Base-by-base conservation (phyloP, 1,140 invertebrate species). In the Agrilus planipennis region DNA sequence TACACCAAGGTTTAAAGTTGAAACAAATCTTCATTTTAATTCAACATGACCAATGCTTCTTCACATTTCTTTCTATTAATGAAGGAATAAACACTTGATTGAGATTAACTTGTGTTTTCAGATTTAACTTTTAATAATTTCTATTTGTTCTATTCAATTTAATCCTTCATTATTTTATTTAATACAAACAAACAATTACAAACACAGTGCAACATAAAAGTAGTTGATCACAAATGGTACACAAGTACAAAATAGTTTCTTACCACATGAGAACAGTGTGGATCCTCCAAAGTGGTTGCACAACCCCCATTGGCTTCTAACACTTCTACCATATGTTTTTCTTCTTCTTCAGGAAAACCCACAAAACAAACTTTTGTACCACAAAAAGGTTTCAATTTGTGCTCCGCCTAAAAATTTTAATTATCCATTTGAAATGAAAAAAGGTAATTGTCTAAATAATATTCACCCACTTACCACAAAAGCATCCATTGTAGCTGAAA, bases 211-310 rank as follows among this genome's bases (percentile, higher is more conserved):
- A n/a, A 1, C 1, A 15, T 32, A 32, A 12, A 29, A 29, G 10
- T 14, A 10, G 4, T 29, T 29, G 12, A 29, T 29, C 12, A 6
- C 28, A 29, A 29, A 29, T 29, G 16, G n/a, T n/a, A n/a, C n/a
- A n/a, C n/a, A n/a, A n/a, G n/a, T n/a, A n/a, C n/a, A n/a, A n/a
- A n/a, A n/a, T n/a, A n/a, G 10, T 3, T 38, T 76, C 71, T 84
- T 71, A 95, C 89, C 52, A 95, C 76, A 67, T 96, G 92, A 5
- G 88, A 89, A 56, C 84, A 89, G 49, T 76, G 73, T 21, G 80
- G 71, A 72, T 91, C 86, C 45, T 84, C 79, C 29, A 81, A 62
- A 41, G 76, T 67, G 30, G 79, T 79, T 31, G 77, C 66, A 47
- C 72, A 73, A 34, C 89, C 90, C 42, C 89, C 89, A 64, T 93